A percentile compares a stretch with the other conserved stretches of the same genome.
phyloP scores from a whole-genome alignment of 92 coral and sea anemone species.

The Parazoanthus swiftii region DNA sequence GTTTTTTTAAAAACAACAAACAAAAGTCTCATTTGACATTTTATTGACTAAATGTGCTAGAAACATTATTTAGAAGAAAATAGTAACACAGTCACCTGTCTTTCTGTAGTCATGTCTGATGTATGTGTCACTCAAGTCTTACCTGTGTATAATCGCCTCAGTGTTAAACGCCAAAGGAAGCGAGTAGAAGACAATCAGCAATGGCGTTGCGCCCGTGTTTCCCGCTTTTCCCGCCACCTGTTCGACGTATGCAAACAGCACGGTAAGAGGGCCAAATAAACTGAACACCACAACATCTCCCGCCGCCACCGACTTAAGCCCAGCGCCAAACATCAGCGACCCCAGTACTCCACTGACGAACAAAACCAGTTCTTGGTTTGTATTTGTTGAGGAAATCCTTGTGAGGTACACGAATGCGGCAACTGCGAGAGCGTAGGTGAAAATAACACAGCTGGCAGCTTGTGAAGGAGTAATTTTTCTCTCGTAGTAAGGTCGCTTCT shows the following conservation, averaged over 20 bases:
- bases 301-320: constrained; percentile 63
- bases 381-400: constrained; percentile 60
- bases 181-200: constrained; percentile 60
- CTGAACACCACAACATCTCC: constrained; percentile 82
- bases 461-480: constrained; percentile 54
- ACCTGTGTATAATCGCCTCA: constrained; percentile 90
- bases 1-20: too few relatives aligned
- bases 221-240: constrained; percentile 64
- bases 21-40: not conserved
- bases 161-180: constrained; percentile 83
- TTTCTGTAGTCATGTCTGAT: too few relatives aligned
- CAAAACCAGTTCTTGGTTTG: constrained; percentile 72
- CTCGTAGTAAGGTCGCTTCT: constrained; percentile 53
- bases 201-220: constrained; percentile 36
- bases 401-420: constrained; percentile 66
- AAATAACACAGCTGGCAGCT: constrained; percentile 68
- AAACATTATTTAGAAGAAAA: too few relatives aligned
- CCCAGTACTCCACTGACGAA: constrained; percentile 70
- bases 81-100: not conserved
- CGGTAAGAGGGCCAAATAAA: constrained; percentile 84
- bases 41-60: too few relatives aligned
- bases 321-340: constrained; percentile 80
- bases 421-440: constrained; percentile 68
- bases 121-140: not conserved
- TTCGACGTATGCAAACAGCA: constrained; percentile 79